These are phyloP conservation scores for Drosophila pseudotakahashii DNA, from an alignment of 2,888 invertebrate species.

Conservation along the genomic window DNA sequence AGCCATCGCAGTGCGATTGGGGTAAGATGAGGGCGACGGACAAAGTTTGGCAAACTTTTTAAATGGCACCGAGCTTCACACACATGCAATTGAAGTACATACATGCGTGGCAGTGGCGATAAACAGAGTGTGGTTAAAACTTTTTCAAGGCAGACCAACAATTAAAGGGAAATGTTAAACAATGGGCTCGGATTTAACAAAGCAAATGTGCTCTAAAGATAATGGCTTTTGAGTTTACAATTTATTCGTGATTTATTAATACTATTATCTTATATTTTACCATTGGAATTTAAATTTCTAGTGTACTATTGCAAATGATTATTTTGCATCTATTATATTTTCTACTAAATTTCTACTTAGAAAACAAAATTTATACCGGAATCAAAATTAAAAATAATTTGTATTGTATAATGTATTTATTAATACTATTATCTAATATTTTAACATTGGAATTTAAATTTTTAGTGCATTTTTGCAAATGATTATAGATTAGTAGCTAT, in stretches of 20 bases:
- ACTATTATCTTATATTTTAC: too few species aligned
- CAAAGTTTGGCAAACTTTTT: conserved; percentile 23
- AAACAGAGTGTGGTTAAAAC: conserved; percentile 11
- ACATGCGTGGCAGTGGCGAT: conserved; percentile 9
- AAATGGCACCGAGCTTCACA: conserved; percentile 5
- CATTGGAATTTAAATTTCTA: too few species aligned
- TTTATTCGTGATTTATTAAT: neutral
- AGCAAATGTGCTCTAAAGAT: neutral
- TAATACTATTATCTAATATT: too few species aligned
- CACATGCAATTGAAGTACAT: neutral
- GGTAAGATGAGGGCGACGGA: neutral
- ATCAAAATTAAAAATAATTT: too few species aligned
- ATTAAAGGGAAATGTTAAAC: conserved; percentile 1
- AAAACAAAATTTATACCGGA: too few species aligned
- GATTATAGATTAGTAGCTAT: too few species aligned
- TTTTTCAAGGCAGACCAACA: neutral
- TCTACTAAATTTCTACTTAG: too few species aligned
- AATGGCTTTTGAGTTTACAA: neutral
- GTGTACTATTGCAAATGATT: too few species aligned
- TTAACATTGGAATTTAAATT: too few species aligned
- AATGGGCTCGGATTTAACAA: neutral
- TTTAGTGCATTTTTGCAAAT: too few species aligned
- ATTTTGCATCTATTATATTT: too few species aligned
- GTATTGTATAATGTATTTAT: too few species aligned
- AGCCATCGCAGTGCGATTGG: conserved; percentile 17